phyloP scores from a whole-genome alignment of 1,140 invertebrate species.

The Pteromalus puparum region DNA sequence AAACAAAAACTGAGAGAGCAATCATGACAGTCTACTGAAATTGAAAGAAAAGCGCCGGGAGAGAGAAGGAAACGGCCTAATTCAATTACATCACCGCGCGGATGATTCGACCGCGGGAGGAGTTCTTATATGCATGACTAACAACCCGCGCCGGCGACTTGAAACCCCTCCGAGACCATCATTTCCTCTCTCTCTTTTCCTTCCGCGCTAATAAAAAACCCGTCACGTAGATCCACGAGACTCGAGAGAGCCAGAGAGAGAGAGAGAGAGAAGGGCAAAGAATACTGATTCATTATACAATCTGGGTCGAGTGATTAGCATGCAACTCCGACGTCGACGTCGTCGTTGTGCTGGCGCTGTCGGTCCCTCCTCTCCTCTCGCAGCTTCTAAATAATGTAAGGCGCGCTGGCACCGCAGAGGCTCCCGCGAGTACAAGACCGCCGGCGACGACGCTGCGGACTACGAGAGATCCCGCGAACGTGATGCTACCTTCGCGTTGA shows the following conservation, averaged over 20 bases:
- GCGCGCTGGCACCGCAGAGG: constrained; percentile 53
- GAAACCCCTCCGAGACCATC: neutral
- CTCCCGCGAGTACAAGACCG: constrained; percentile 49
- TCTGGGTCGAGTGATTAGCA: constrained; percentile 76
- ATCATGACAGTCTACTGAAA: neutral
- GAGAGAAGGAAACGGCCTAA: neutral
- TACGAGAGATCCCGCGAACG: constrained; percentile 45
- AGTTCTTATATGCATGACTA: constrained; percentile 26
- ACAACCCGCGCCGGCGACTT: neutral
- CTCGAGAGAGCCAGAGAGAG: neutral
- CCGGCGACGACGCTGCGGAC: neutral
- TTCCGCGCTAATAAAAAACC: constrained; percentile 65
- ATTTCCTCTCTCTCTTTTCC: neutral
- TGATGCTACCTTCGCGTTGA: constrained; percentile 45
- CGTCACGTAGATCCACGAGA: constrained; percentile 67
- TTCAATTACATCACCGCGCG: constrained; percentile 21
- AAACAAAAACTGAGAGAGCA: neutral
- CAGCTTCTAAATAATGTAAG: constrained; percentile 74
- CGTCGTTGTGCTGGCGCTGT: constrained; percentile 57
- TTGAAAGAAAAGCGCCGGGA: neutral
- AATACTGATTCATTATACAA: constrained; percentile 77
- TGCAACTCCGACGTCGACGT: constrained; percentile 66
- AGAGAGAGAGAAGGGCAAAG: constrained; percentile 64
- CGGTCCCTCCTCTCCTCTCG: neutral
- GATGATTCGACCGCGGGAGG: constrained; percentile 7